A percentile compares a stretch with the other conserved stretches of the same genome.
Evolutionary conservation across 2,888 invertebrate species (phyloP).

Genomic region (Crepidodera aurea): DNA sequence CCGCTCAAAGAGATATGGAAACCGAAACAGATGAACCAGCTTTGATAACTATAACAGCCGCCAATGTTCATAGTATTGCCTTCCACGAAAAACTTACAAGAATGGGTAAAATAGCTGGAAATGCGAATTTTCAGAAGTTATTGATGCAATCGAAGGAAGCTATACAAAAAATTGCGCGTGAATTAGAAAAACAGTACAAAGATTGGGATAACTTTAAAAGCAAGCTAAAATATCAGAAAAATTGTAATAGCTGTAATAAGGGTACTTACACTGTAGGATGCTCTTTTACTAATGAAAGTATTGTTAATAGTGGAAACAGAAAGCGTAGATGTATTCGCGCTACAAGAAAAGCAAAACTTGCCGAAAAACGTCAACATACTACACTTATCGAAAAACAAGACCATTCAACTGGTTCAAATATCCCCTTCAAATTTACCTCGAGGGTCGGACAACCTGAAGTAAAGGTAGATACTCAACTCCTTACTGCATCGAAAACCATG

Average conservation of each 20-base stretch:
- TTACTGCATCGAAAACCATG: neutral
- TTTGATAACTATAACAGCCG: slow-evolving; percentile 34
- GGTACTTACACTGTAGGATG: slow-evolving; percentile 2
- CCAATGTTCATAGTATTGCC: slow-evolving; percentile 38
- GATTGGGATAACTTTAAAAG: slow-evolving; percentile 46
- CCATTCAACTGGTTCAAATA: neutral
- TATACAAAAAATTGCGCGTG: slow-evolving; percentile 52
- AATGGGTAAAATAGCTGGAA: slow-evolving; percentile 36
- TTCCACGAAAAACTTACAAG: slow-evolving; percentile 35
- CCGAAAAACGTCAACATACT: too few relatives aligned
- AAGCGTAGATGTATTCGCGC: neutral
- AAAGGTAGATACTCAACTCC: too few relatives aligned
- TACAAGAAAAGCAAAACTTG: neutral
- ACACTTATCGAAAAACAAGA: too few relatives aligned
- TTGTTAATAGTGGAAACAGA: neutral
- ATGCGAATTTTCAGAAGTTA: slow-evolving; percentile 52
- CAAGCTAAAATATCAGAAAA: slow-evolving; percentile 18
- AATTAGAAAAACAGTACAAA: slow-evolving; percentile 50
- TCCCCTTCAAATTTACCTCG: neutral
- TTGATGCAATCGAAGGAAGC: slow-evolving; percentile 55
- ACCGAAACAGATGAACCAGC: slow-evolving; percentile 12
- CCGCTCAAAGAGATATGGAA: slow-evolving; percentile 15
- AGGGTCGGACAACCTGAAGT: neutral
- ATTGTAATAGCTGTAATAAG: neutral
- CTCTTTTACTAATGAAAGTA: neutral